Conservation (phyloP, 1,140 invertebrate species). For the Dendroctonus valens region DNA sequence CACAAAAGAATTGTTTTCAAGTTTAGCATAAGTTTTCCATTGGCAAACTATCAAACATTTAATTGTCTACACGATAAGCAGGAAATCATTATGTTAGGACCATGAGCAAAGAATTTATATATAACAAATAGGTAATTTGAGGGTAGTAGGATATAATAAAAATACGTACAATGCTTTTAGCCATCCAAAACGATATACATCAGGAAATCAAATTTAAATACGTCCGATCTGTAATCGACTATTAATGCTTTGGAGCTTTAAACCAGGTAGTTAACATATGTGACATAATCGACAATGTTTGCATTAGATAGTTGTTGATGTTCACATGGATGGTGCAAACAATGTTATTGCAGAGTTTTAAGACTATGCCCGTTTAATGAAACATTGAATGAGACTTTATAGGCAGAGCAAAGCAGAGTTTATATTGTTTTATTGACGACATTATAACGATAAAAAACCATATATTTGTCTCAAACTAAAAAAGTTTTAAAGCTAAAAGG, state of each 20-base stretch:
- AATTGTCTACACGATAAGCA: neutral
- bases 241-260: constrained; percentile 21
- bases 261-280: constrained; percentile 2
- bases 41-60: too few relatives aligned
- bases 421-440: too few relatives aligned
- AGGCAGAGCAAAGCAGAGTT: too few relatives aligned
- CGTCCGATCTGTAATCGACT: constrained; percentile 13
- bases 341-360: neutral
- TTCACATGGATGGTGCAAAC: neutral
- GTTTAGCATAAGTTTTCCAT: too few relatives aligned
- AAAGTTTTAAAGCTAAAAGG: too few relatives aligned
- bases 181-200: constrained; percentile 12
- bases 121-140: neutral
- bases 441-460: too few relatives aligned
- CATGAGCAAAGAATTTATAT: constrained; percentile 27
- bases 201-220: constrained; percentile 7
- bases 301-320: constrained; percentile 2
- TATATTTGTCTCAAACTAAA: too few relatives aligned
- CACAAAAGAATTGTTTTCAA: constrained; percentile 4
- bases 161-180: constrained; percentile 11
- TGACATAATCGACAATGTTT: neutral
- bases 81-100: constrained; percentile 30
- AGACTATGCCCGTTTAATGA: too few relatives aligned
- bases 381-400: too few relatives aligned
- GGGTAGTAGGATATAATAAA: constrained; percentile 8